Evolutionary conservation across 1,140 invertebrate genomes (phyloP), one percentile per base, ranked within the genome.

Genomic region (Aphis gossypii): DNA sequence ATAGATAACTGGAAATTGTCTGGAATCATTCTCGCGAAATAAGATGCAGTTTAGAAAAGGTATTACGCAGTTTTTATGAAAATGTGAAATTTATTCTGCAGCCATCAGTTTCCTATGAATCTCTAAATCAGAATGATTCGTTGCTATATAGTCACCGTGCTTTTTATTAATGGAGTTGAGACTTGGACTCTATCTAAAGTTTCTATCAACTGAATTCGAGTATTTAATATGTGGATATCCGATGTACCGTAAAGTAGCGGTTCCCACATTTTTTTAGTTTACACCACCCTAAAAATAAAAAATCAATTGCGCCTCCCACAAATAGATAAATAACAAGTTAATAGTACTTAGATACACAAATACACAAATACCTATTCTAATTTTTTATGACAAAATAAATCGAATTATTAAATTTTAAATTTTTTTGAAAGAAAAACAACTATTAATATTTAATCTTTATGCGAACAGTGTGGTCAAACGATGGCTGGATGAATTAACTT

Each of bases 141-240:
- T 44, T 94, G 92, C 68, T 94, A 94, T 89, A 41, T 41, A 76
- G 90, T 93, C 30, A 87, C 92, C 46, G 92, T 94, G 20, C 48
- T 41, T 41, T 41, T 94, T 21, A 44, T 94, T 89, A 92, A 90
- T 87, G 94, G 92, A 48, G 23, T 60, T 38, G 94, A 94, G 86
- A 89, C 92, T 35, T 94, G 94, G 92, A 94, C 86, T 41, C n/a
- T 94, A 51, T 93, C n/a, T 7, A 51, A 68, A 88, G 86, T 51
- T 54, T 51, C 86, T 48, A 88, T 48, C 46, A 88, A 88, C 14
- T 46, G 46, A 83, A 82, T 92, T n/a, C 41, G 46, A 92, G 38
- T 21, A 35, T 92, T 92, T 44, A 38, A 82, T 9, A 44, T 92
- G 68, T 92, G 91, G 38, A 76, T 92, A 92, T 2, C 38, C 38